These are phyloP conservation scores for Elgaria multicarinata DNA, from an alignment of 2,113 vertebrate genomes.

Conservation along the genomic window DNA sequence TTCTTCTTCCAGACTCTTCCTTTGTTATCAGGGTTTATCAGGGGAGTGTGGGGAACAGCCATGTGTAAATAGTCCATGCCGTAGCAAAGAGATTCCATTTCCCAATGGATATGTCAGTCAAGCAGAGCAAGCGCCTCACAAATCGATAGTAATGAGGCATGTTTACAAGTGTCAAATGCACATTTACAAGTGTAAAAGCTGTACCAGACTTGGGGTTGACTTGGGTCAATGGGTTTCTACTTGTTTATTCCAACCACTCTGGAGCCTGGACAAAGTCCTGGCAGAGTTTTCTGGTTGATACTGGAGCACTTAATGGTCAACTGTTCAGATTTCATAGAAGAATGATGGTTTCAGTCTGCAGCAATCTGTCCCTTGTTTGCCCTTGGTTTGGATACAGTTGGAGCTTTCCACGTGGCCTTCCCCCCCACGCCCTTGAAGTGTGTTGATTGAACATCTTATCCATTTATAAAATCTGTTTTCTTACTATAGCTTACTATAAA, in stretches of 20 bases:
- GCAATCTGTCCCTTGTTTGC: not conserved
- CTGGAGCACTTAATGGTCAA: slow-evolving; percentile 59
- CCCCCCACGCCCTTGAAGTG: not conserved
- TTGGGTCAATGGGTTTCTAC: slow-evolving; percentile 45
- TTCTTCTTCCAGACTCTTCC: not conserved
- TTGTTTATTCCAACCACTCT: slow-evolving; percentile 66
- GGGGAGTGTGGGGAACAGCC: no score
- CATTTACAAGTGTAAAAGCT: slow-evolving; percentile 31
- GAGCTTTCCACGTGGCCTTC: not conserved
- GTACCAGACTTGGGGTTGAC: slow-evolving; percentile 25
- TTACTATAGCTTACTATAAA: not conserved
- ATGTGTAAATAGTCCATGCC: not conserved
- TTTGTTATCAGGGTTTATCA: not conserved
- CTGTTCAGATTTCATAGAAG: slow-evolving; percentile 51
- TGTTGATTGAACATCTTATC: not conserved
- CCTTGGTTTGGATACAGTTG: not conserved
- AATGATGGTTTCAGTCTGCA: slow-evolving; percentile 10
- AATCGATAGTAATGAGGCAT: slow-evolving; percentile 42
- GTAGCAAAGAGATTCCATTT: slow-evolving; percentile 16
- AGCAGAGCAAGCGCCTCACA: not conserved
- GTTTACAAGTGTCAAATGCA: slow-evolving; percentile 22
- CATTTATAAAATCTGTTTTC: not conserved
- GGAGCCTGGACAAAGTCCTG: slow-evolving; percentile 69
- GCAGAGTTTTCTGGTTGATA: slow-evolving; percentile 21
- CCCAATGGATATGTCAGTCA: not conserved